These are phyloP conservation scores for Microctonus brassicae DNA, from an alignment of 2,888 invertebrate genomes.

Conservation along the genomic window DNA sequence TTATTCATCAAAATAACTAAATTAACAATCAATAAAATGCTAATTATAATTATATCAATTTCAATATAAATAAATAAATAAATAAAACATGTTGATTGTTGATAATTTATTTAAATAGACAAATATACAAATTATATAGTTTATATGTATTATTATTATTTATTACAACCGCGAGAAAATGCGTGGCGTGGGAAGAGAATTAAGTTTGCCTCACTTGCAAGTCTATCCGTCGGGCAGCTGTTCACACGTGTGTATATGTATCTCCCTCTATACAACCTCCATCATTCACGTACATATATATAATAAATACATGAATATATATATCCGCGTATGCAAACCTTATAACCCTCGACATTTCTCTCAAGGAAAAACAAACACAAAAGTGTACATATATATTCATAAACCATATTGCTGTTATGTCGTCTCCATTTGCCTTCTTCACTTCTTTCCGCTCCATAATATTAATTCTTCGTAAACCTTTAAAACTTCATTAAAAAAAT, in stretches of 20 bases:
- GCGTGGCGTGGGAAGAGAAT: constrained; percentile 17
- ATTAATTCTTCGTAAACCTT: constrained; percentile 17
- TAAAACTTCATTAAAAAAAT: neutral
- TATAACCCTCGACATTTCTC: constrained; percentile 7
- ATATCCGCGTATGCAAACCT: constrained; percentile 36
- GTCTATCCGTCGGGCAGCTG: constrained; percentile 16
- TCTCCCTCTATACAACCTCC: constrained; percentile 49
- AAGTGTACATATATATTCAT: constrained; percentile 24
- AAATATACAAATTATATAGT: neutral
- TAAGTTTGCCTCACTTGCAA: constrained; percentile 7
- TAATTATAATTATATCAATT: too few relatives aligned
- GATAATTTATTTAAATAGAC: neutral
- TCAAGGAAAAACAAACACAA: constrained; percentile 18
- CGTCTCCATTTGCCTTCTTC: too few relatives aligned
- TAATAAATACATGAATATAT: constrained; percentile 68
- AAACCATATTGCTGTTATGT: constrained; percentile 4
- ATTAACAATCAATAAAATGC: too few relatives aligned
- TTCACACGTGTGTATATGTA: constrained; percentile 12
- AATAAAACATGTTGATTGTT: too few relatives aligned
- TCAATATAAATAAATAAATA: too few relatives aligned
- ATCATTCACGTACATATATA: constrained; percentile 56
- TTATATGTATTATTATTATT: constrained; percentile 4
- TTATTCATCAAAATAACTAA: too few relatives aligned
- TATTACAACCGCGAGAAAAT: constrained; percentile 7
- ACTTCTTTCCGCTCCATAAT: neutral